Base-by-base conservation (phyloP, 2,797 vertebrate species). In the Sebastes cheni region DNA sequence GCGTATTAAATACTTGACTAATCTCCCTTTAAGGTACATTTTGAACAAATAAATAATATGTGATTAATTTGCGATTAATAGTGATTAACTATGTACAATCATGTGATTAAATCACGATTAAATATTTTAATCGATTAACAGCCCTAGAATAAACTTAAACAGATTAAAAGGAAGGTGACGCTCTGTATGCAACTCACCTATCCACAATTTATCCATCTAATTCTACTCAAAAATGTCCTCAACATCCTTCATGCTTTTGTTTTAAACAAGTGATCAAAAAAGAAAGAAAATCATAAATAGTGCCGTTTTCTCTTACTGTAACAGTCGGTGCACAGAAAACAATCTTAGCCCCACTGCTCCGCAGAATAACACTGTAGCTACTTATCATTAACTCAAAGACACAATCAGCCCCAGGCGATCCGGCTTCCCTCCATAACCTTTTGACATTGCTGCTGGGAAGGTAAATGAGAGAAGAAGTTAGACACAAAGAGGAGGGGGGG, bases 351-450 rank as follows among this genome's bases (percentile, higher is more conserved):
- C 81, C 64, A 69, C 85, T 34, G 79, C 90, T 90, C 91, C 84
- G 79, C 83, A 88, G 93, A 92, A 86, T 82, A 90, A 86, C 89
- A 84, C 90, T 89, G 87, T 87, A 91, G 92, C 89, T 95, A 94
- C 91, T 94, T 94, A 93, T 94, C 93, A 92, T 94, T 93, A 92
- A 93, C 91, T 94, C 90, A 92, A 90, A 94, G 93, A 93, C 92
- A 92, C 90, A 93, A 93, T 93, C 91, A 88, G 92, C 93, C 91
- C 86, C 78, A 23, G 91, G 93, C 89, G 32, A 93, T 86, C 88
- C 88, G 77, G 92, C 88, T 93, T 92, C 91, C 88, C 87, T 87
- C 77, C 72, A 66, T 92, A 89, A 94, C 90, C 93, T 94, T 92
- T 91, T 93, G 93, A 93, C 94, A 91, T 93, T 93, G 92, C 94